Evolutionary conservation across 2,888 invertebrate species (phyloP).

Genomic region (Drymonia ruficornis): DNA sequence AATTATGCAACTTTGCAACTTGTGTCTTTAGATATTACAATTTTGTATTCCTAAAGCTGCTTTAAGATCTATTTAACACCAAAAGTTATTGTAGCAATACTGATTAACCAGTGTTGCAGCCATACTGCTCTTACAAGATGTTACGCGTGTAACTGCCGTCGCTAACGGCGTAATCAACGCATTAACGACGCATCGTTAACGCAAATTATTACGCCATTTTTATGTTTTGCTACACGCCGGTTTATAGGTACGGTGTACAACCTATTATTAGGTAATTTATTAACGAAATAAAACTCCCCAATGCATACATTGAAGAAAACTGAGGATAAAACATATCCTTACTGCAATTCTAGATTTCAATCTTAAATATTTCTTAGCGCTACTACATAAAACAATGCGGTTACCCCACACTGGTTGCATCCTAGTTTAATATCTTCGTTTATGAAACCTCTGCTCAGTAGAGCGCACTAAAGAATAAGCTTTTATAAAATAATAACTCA

Average conservation of each 20-base stretch:
- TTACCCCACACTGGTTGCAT: constrained; percentile 26
- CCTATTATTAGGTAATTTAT: not conserved
- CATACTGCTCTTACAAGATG: not conserved
- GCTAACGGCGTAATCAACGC: constrained; percentile 25
- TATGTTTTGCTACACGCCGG: constrained; percentile 20
- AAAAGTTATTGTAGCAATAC: not conserved
- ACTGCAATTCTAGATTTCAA: too few relatives aligned
- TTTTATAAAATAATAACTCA: constrained; percentile 13
- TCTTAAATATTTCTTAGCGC: not conserved
- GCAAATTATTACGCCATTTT: constrained; percentile 17
- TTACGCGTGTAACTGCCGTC: constrained; percentile 14
- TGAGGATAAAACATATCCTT: too few relatives aligned
- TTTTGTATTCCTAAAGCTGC: too few relatives aligned
- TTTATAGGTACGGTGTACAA: constrained; percentile 5
- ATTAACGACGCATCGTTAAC: constrained; percentile 28
- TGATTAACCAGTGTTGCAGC: not conserved
- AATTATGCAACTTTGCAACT: too few relatives aligned
- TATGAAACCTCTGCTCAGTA: constrained; percentile 30
- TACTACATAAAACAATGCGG: constrained; percentile 8
- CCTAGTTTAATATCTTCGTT: constrained; percentile 19
- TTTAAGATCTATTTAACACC: too few relatives aligned
- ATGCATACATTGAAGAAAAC: not conserved
- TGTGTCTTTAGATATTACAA: too few relatives aligned
- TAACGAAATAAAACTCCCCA: not conserved
- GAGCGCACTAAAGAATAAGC: constrained; percentile 31